These are phyloP conservation scores for Diacarnus erythraeanus DNA, from an alignment of 37 sponge, comb jelly and placozoan genomes.

Conservation along the genomic window DNA sequence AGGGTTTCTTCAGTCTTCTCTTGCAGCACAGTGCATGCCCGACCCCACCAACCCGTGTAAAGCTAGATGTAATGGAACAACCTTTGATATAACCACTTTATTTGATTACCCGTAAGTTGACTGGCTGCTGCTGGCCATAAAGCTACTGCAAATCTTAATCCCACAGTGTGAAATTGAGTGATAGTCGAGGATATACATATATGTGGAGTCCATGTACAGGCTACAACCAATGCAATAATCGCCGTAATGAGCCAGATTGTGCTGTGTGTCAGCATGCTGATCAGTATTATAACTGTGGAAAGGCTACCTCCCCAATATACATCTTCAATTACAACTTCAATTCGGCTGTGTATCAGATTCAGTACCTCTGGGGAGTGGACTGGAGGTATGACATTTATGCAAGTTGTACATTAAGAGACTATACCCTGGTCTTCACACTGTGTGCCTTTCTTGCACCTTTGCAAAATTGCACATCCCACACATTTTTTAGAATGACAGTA, in stretches of 20 bases:
- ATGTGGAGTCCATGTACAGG: constrained; percentile 36
- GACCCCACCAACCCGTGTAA: constrained; percentile 16
- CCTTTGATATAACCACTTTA: constrained; percentile 23
- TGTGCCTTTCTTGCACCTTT: too few relatives aligned
- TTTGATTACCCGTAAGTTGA: constrained; percentile 51
- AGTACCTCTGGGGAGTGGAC: constrained; percentile 46
- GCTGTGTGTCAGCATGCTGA: constrained; percentile 51
- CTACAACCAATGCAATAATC: not conserved
- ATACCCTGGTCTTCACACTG: too few relatives aligned
- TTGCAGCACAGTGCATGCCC: constrained; percentile 36
- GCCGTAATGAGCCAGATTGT: not conserved
- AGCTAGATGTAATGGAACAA: constrained; percentile 45
- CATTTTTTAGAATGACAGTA: constrained; percentile 28
- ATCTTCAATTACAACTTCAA: constrained; percentile 7
- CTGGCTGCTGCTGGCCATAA: not conserved
- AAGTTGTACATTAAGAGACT: too few relatives aligned
- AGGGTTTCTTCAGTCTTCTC: too few relatives aligned
- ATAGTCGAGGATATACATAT: constrained; percentile 20
- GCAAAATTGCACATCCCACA: not conserved
- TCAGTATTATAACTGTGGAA: constrained; percentile 43
- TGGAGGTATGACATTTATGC: too few relatives aligned
- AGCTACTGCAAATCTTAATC: not conserved
- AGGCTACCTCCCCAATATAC: constrained; percentile 6
- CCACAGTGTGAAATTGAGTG: constrained; percentile 24
- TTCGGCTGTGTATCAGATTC: constrained; percentile 5